Evolutionary conservation across 92 coral and sea anemone genomes (phyloP).

Genomic region (Meandrina meandrites): DNA sequence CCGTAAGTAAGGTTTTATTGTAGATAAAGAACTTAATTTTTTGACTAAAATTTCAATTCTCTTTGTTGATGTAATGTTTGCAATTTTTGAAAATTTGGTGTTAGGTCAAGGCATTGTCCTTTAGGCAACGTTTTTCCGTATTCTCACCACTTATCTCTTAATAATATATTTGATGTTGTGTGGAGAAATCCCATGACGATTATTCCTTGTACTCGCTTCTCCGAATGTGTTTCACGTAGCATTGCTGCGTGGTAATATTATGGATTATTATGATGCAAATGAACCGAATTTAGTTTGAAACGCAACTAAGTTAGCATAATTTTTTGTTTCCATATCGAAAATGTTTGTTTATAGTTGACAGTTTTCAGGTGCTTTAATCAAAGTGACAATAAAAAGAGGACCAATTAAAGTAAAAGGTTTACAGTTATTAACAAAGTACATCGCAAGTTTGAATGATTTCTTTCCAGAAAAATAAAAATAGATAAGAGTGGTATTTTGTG

Average conservation of each 20-base stretch:
- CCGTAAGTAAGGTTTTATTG: too few species aligned
- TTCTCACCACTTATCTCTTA: background rate
- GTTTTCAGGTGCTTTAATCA: background rate
- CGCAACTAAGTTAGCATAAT: background rate
- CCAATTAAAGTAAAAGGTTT: too few species aligned
- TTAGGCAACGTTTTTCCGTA: background rate
- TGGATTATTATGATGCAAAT: background rate
- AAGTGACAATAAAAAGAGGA: too few species aligned
- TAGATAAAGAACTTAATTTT: too few species aligned
- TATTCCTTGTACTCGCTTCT: background rate
- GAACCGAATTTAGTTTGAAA: background rate
- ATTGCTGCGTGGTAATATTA: background rate
- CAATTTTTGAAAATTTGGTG: background rate
- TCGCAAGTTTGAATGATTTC: background rate
- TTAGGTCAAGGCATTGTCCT: background rate
- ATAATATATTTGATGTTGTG: background rate
- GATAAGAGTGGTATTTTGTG: background rate
- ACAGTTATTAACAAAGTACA: background rate
- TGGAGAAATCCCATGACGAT: background rate
- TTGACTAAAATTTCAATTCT: background rate
- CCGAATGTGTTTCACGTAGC: constrained; percentile 11
- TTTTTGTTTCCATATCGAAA: background rate
- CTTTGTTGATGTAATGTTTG: background rate
- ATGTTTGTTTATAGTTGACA: background rate
- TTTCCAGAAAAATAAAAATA: background rate